phyloP scores from a whole-genome alignment of 2,888 invertebrate genomes.

The Dryadula phaetusa region DNA sequence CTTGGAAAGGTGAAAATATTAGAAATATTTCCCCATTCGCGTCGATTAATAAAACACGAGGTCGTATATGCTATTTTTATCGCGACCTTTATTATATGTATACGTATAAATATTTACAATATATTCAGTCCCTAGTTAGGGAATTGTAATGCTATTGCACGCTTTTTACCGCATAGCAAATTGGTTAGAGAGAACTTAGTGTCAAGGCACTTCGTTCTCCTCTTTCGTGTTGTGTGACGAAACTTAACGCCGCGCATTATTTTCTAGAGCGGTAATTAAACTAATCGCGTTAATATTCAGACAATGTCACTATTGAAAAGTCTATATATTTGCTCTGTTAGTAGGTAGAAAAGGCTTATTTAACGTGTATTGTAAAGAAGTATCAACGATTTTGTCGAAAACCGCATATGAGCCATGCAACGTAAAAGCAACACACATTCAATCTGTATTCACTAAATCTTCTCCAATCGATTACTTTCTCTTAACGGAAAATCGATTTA shows the following conservation, averaged over 20 bases:
- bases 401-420: not conserved
- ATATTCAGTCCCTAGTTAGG: not conserved
- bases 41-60: no score
- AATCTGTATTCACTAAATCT: slow-evolving; percentile 25
- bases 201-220: no score
- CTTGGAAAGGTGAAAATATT: not conserved
- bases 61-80: no score
- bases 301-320: no score
- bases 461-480: slow-evolving; percentile 63
- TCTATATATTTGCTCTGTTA: no score
- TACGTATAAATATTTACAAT: not conserved
- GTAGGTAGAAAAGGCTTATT: not conserved
- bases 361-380: not conserved
- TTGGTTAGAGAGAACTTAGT: no score
- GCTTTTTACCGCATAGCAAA: no score
- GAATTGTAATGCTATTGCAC: not conserved
- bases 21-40: no score
- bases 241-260: no score
- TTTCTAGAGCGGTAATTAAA: no score
- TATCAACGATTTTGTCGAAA: not conserved
- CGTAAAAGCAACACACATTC: not conserved
- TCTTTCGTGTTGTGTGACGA: no score
- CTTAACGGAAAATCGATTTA: slow-evolving; percentile 71
- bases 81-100: not conserved
- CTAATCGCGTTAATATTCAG: no score